Percentiles rank a stretch among this genome's conserved stretches.
phyloP scores from a whole-genome alignment of 2,888 invertebrate genomes.

The Corbicula japonica region DNA sequence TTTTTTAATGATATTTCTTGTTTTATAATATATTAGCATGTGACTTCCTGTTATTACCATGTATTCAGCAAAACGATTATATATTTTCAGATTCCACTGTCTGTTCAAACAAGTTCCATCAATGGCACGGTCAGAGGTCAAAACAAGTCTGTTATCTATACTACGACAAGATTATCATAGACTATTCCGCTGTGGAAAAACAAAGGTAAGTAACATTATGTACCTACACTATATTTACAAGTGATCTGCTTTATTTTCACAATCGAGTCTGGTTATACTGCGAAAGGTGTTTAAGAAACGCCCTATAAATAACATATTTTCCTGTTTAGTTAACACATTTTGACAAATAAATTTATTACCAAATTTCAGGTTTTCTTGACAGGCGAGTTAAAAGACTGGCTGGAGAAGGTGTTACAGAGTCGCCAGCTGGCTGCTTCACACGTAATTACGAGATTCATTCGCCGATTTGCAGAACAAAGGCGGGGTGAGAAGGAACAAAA shows the following conservation, averaged over 20 bases:
- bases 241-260: too few relatives aligned
- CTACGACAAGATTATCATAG: slow-evolving; percentile 37
- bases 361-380: slow-evolving; percentile 73
- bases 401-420: slow-evolving; percentile 52
- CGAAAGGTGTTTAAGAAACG: too few relatives aligned
- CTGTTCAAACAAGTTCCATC: neutral
- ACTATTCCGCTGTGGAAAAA: slow-evolving; percentile 56
- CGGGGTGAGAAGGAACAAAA: slow-evolving; percentile 9
- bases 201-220: too few relatives aligned
- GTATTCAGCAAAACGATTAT: too few relatives aligned
- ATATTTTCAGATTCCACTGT: slow-evolving; percentile 35
- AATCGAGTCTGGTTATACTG: too few relatives aligned
- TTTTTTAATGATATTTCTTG: too few relatives aligned
- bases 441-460: slow-evolving; percentile 24
- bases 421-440: slow-evolving; percentile 46
- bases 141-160: slow-evolving; percentile 1
- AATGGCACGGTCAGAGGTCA: neutral
- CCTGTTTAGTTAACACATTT: too few relatives aligned
- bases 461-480: slow-evolving; percentile 15
- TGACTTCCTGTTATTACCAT: too few relatives aligned
- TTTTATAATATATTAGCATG: too few relatives aligned
- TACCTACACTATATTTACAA: too few relatives aligned
- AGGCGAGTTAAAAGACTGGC: slow-evolving; percentile 47
- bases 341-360: too few relatives aligned
- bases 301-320: too few relatives aligned